A percentile compares a stretch with the other conserved stretches of the same genome.
Conservation (phyloP, 2,797 vertebrate genomes). For the Mormyrops boulengeri region DNA sequence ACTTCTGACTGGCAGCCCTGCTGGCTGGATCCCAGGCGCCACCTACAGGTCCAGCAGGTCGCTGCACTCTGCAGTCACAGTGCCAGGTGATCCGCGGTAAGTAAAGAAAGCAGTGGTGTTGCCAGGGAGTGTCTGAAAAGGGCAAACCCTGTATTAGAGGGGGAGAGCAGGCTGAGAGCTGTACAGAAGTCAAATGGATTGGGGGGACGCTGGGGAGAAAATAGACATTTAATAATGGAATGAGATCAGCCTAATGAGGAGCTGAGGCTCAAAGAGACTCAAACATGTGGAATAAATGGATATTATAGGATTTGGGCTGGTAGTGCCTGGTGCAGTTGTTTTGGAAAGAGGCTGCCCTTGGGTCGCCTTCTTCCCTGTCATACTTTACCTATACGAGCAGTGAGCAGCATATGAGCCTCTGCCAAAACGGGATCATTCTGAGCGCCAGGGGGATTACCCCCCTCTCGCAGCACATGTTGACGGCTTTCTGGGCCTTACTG, state of each 20-base stretch:
- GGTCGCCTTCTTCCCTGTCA: not conserved
- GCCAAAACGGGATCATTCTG: not conserved
- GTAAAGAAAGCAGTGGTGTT: not conserved
- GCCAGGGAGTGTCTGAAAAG: not conserved
- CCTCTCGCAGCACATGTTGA: not conserved
- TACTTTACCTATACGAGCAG: not conserved
- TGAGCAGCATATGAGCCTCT: not conserved
- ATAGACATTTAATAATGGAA: slow-evolving; percentile 8
- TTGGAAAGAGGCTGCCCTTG: not conserved
- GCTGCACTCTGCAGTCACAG: not conserved
- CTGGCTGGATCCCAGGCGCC: not conserved
- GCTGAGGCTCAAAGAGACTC: not conserved
- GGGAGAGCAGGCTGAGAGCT: not conserved
- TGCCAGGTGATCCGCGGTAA: not conserved
- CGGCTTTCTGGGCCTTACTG: not conserved
- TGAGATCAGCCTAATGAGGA: not conserved
- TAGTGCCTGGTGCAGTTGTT: not conserved
- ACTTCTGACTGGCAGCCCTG: not conserved
- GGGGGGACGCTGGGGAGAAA: not conserved
- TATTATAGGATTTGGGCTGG: not conserved
- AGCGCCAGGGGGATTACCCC: not conserved
- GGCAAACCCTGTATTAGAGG: not conserved
- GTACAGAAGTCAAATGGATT: not conserved
- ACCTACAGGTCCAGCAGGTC: not conserved
- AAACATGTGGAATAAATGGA: not conserved